Conservation (phyloP, 2,888 invertebrate species). For the Stenodera caucasica region DNA sequence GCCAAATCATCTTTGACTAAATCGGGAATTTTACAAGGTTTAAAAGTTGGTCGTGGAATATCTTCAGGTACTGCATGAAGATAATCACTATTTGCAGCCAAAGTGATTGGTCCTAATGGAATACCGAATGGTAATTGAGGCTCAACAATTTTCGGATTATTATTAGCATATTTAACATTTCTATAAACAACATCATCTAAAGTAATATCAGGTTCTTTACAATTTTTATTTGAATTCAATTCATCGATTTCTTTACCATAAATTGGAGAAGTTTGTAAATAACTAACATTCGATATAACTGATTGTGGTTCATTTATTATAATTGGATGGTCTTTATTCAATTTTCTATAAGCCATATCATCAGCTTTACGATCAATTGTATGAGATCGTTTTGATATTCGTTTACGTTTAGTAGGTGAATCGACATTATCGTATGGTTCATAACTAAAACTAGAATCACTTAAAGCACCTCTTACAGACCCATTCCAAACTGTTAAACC, state of each 20-base stretch:
- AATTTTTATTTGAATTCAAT: constrained; percentile 38
- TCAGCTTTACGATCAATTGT: constrained; percentile 71
- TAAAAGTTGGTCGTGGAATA: constrained; percentile 61
- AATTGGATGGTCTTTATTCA: constrained; percentile 63
- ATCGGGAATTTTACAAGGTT: constrained; percentile 74
- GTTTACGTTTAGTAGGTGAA: constrained; percentile 46
- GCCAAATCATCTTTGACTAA: constrained; percentile 86
- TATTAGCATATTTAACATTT: constrained; percentile 77
- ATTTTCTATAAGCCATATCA: constrained; percentile 78
- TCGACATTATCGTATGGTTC: constrained; percentile 50
- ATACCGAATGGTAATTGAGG: constrained; percentile 91
- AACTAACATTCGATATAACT: constrained; percentile 63
- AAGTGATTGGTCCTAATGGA: constrained; percentile 80
- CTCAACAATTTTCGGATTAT: constrained; percentile 69
- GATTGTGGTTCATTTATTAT: constrained; percentile 57
- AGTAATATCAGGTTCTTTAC: constrained; percentile 77
- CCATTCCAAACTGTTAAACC: constrained; percentile 36
- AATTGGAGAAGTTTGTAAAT: constrained; percentile 70
- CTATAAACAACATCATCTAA: constrained; percentile 84
- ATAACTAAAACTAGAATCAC: constrained; percentile 54
- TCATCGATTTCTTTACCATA: constrained; percentile 61
- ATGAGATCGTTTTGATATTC: constrained; percentile 51
- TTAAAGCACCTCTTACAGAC: constrained; percentile 47
- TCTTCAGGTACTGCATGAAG: constrained; percentile 73
- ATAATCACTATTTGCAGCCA: constrained; percentile 81